These are phyloP conservation scores for Anodontia alba DNA, from an alignment of 2,888 invertebrate species.

Conservation along the genomic window DNA sequence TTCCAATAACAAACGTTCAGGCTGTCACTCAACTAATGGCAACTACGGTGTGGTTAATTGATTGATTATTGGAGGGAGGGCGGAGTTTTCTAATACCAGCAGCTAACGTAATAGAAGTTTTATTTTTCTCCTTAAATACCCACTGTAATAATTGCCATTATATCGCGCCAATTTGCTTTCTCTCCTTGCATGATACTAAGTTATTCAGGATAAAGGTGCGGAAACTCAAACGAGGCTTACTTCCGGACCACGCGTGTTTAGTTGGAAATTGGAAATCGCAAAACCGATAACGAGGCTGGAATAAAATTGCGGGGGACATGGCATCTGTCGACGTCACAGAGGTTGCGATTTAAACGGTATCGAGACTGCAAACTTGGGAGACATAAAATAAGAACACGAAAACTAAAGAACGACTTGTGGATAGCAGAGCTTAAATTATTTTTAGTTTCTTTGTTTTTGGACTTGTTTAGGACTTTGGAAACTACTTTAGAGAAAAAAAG, in stretches of 20 bases:
- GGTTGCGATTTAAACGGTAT: constrained; percentile 39
- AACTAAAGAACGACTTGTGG: background rate
- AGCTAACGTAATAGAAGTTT: background rate
- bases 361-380: background rate
- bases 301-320: constrained; percentile 39
- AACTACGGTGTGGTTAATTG: constrained; percentile 44
- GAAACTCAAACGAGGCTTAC: constrained; percentile 32
- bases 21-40: constrained; percentile 46
- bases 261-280: constrained; percentile 36
- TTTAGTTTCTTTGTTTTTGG: background rate
- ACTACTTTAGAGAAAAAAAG: background rate
- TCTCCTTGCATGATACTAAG: constrained; percentile 41
- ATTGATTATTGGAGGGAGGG: constrained; percentile 39
- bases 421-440: background rate
- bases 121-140: constrained; percentile 51
- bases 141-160: constrained; percentile 45
- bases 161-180: constrained; percentile 54
- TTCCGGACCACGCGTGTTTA: constrained; percentile 46
- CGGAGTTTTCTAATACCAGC: background rate
- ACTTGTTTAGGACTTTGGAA: background rate
- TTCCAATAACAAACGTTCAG: constrained; percentile 33
- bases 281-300: constrained; percentile 45
- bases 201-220: constrained; percentile 31
- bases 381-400: background rate
- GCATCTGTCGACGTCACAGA: constrained; percentile 36